Conservation (phyloP, 2,797 vertebrate genomes). For the Anguilla anguilla region DNA sequence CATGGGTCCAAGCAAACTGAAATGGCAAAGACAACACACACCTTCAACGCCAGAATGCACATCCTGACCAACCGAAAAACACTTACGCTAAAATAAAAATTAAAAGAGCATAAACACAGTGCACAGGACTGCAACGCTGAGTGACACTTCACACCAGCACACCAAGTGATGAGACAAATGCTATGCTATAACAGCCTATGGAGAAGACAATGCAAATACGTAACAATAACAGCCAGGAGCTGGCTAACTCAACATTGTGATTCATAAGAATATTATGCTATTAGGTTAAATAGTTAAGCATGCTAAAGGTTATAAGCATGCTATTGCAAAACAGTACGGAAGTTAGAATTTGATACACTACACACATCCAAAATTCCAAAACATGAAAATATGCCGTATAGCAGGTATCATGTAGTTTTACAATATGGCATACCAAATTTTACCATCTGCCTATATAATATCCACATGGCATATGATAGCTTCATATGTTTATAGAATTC, state of each 20-base stretch:
- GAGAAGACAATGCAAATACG: neutral
- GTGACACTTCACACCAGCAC: neutral
- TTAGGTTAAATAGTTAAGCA: neutral
- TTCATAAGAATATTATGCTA: neutral
- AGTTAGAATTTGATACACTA: neutral
- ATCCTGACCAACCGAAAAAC: neutral
- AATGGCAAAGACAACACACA: conserved; percentile 68
- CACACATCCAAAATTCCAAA: neutral
- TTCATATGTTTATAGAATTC: neutral
- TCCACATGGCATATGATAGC: neutral
- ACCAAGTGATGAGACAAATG: conserved; percentile 13
- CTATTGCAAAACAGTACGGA: neutral
- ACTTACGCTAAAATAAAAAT: no score
- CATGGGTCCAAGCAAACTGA: conserved; percentile 99
- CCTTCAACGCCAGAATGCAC: neutral
- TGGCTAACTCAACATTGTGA: neutral
- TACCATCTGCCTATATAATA: neutral
- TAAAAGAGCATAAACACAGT: neutral
- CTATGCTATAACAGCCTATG: neutral
- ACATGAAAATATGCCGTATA: neutral
- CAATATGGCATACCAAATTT: neutral
- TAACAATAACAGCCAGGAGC: neutral
- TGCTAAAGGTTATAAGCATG: neutral
- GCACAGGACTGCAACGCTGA: neutral
- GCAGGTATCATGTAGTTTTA: neutral